Evolutionary conservation across 2,797 vertebrate species (phyloP), one percentile per base, ranked within the genome.

Genomic region (Jordanella pulchra): DNA sequence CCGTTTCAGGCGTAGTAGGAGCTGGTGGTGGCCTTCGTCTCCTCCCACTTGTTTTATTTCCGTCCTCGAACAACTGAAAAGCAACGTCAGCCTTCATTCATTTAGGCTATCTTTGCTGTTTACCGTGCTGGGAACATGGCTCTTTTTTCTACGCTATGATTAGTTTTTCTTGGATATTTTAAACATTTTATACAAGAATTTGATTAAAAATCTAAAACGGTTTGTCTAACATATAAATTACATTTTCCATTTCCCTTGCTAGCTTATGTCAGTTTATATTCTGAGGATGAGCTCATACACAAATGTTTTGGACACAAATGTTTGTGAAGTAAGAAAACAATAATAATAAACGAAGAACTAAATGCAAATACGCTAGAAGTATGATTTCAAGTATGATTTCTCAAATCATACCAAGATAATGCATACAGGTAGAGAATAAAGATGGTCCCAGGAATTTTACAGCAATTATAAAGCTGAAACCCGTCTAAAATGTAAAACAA

Each of bases 21-120:
- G 82, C 86, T 76, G 28, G 77, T 65, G 81, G 72, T 87, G 91
- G 92, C 92, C 91, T 91, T 81, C 78, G 79, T 88, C 87, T 71
- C 87, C 93, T 93, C 94, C 93, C 91, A 87, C 93, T 82, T 51
- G 54, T 58, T 85, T 80, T 78, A 93, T 92, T 94, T 93, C 94
- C 94, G 93, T 82, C 69, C 92, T 89, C 75, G 12, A 54, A 71
- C 81, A 44, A 85, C 67, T 76, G n/a, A 11, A 11, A 42, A 45
- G 65, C n/a, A 27, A 56, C 82, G 83, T 87, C 89, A 84, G 60
- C 68, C 61, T 82, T 87, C 77, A 75, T 72, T 71, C 76, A 77
- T 0, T 44, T 23, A 21, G 66, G 11, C 14, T 44, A 0, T 4
- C 54, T 11, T 45, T 42, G 51, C 2, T 39, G 35, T 10, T 55